These are phyloP conservation scores for Craterocephalus amniculus DNA, from an alignment of 2,797 vertebrate species.

Conservation along the genomic window DNA sequence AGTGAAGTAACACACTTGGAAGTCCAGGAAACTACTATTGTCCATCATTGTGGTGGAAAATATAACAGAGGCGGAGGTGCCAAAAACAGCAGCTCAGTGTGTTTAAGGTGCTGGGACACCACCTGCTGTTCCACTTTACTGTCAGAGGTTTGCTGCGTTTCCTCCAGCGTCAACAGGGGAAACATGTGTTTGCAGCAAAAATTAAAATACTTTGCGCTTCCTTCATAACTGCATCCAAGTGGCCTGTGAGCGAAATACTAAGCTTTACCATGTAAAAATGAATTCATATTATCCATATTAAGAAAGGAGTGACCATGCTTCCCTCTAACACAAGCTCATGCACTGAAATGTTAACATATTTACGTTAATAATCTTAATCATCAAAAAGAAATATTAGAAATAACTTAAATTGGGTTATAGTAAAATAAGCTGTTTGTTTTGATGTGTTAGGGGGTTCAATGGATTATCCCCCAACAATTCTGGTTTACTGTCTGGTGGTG, in stretches of 20 bases:
- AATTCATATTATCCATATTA: no score
- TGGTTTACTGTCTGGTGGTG: no score
- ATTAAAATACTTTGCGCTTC: neutral
- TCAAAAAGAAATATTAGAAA: no score
- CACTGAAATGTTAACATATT: no score
- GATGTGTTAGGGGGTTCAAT: no score
- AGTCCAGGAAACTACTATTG: no score
- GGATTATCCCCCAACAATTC: no score
- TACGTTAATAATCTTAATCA: no score
- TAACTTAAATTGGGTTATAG: no score
- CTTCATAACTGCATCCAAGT: conserved; percentile 23
- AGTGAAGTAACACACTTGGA: conserved; percentile 16
- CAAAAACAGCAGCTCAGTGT: conserved; percentile 30
- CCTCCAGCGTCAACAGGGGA: conserved; percentile 26
- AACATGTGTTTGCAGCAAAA: conserved; percentile 9
- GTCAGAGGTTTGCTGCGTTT: conserved; percentile 50
- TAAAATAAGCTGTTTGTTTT: no score
- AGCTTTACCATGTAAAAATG: conserved; percentile 4
- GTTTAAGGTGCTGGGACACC: conserved; percentile 42
- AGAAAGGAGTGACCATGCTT: no score
- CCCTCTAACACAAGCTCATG: no score
- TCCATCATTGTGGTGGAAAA: neutral
- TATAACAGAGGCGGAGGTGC: conserved; percentile 8
- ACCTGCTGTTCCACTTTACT: conserved; percentile 43
- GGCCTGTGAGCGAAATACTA: conserved; percentile 41